Conservation (phyloP, 2,797 vertebrate species). For the Sebastes hubbsi region DNA sequence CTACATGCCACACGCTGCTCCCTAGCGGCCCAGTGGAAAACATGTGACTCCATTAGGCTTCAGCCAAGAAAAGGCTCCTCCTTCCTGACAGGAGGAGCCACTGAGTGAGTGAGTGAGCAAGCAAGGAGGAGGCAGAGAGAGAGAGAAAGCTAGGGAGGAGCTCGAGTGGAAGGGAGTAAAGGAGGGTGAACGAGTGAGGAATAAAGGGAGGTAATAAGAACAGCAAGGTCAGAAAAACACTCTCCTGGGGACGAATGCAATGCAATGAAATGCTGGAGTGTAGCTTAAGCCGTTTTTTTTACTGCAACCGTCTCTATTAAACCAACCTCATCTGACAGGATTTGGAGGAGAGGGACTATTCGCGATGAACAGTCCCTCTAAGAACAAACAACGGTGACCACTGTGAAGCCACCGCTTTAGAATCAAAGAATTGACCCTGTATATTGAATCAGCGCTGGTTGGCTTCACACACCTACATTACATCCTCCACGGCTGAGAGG, state of each 20-base stretch:
- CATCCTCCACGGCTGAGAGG: conserved; percentile 7
- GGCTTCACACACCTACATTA: conserved; percentile 23
- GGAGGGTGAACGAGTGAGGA: not conserved
- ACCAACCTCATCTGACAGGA: conserved; percentile 22
- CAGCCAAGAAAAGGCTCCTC: conserved; percentile 30
- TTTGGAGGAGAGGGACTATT: conserved; percentile 1
- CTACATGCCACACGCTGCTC: conserved; percentile 76
- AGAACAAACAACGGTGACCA: not conserved
- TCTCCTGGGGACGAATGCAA: conserved; percentile 24
- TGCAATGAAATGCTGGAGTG: conserved; percentile 29
- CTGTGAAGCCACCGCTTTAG: not conserved
- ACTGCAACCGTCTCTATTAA: conserved; percentile 7
- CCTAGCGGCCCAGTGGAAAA: conserved; percentile 73
- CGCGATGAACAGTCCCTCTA: not conserved
- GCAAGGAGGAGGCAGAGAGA: conserved; percentile 22
- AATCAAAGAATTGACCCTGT: conserved; percentile 13
- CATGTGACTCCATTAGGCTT: conserved; percentile 41
- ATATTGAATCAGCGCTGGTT: conserved; percentile 33
- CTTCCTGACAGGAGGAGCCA: conserved; percentile 36
- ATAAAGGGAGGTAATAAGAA: conserved; percentile 29
- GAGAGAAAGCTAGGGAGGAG: conserved; percentile 23
- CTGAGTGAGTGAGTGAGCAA: not conserved
- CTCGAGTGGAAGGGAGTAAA: not conserved
- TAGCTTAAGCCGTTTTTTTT: conserved; percentile 9
- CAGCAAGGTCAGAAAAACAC: conserved; percentile 53